These are phyloP conservation scores for Porites cylindrica DNA, from an alignment of 92 coral and sea anemone species.

Conservation along the genomic window DNA sequence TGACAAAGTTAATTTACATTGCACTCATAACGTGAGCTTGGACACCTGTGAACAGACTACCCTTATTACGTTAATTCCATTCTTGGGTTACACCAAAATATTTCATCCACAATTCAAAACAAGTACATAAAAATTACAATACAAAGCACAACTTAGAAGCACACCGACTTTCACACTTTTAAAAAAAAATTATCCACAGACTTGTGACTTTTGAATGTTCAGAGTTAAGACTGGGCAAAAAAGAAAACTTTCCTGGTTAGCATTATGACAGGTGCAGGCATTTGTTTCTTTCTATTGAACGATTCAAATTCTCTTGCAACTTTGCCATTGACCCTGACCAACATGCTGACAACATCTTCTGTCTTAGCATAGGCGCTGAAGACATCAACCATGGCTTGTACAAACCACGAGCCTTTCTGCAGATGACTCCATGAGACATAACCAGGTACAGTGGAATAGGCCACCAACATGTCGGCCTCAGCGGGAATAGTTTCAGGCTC, in stretches of 20 bases:
- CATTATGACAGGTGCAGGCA: slow-evolving; percentile 96
- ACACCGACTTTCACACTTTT: background rate
- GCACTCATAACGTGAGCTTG: too few species aligned
- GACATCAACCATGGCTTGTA: slow-evolving; percentile 93
- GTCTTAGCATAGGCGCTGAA: slow-evolving; percentile 73
- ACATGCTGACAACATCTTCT: slow-evolving; percentile 96
- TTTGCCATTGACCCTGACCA: slow-evolving; percentile 87
- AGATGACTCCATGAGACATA: slow-evolving; percentile 98
- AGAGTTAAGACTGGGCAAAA: slow-evolving; percentile 40
- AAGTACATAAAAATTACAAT: background rate
- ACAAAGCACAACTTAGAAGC: too few species aligned
- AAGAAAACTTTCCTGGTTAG: slow-evolving; percentile 92
- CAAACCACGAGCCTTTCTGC: slow-evolving; percentile 97
- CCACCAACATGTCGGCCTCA: slow-evolving; percentile 93
- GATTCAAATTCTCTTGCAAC: slow-evolving; percentile 97
- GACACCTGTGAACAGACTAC: too few species aligned
- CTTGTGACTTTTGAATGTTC: background rate
- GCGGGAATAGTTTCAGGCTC: slow-evolving; percentile 84
- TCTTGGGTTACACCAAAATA: background rate
- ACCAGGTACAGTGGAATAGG: slow-evolving; percentile 97
- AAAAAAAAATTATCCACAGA: background rate
- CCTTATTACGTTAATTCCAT: too few species aligned
- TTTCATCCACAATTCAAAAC: background rate
- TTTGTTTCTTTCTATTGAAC: slow-evolving; percentile 86
- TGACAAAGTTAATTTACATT: too few species aligned